A percentile compares a stretch with the other conserved stretches of the same genome.
phyloP scores from a whole-genome alignment of 2,888 invertebrate genomes.

The Linyphia triangularis region DNA sequence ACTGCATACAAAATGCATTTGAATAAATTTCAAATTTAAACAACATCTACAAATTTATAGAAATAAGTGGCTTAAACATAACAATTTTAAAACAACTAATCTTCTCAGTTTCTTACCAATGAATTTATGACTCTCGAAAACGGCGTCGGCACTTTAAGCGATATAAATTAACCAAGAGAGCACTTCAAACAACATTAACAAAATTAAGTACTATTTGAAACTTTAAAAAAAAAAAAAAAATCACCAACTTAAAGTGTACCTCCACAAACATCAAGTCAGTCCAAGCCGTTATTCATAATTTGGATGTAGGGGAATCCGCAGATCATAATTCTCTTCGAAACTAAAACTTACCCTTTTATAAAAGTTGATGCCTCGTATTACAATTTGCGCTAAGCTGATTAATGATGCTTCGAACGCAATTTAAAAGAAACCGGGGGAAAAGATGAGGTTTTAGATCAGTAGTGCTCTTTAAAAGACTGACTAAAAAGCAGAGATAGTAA shows the following conservation, averaged over 20 bases:
- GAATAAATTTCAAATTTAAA: too few relatives aligned
- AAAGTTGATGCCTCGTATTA: conserved; percentile 60
- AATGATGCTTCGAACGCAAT: conserved; percentile 35
- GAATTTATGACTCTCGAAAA: background rate
- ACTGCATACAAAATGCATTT: too few relatives aligned
- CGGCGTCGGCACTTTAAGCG: background rate
- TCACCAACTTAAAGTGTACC: background rate
- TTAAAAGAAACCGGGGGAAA: conserved; percentile 40
- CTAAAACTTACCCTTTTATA: conserved; percentile 27
- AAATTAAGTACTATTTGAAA: conserved; percentile 8
- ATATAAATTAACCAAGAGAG: background rate
- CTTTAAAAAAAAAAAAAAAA: conserved; percentile 11
- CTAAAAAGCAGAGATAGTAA: too few relatives aligned
- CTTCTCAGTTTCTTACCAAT: too few relatives aligned
- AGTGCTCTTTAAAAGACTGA: too few relatives aligned
- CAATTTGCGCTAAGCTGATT: conserved; percentile 47
- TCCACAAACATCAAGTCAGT: background rate
- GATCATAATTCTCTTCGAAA: background rate
- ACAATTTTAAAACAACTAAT: too few relatives aligned
- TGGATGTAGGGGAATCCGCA: background rate
- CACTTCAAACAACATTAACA: conserved; percentile 29
- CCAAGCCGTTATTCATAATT: background rate
- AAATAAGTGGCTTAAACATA: too few relatives aligned
- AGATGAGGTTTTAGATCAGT: conserved; percentile 8
- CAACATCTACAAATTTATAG: too few relatives aligned